A percentile compares a stretch with the other conserved stretches of the same genome.
Evolutionary conservation across 1,140 invertebrate genomes (phyloP).

Genomic region (Charaxes varanes): DNA sequence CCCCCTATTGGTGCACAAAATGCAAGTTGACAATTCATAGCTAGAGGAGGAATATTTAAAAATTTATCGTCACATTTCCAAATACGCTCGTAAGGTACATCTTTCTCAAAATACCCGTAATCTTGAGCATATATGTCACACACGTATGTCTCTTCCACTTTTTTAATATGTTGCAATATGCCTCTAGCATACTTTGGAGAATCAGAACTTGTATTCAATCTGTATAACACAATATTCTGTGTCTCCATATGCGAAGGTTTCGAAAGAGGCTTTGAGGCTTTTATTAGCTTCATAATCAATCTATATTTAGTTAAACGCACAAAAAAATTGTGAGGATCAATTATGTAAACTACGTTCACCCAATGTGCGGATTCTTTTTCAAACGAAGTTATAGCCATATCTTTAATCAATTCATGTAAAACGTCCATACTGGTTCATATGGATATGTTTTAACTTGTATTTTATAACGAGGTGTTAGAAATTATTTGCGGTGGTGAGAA

Average conservation of each 20-base stretch:
- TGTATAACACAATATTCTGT: not conserved
- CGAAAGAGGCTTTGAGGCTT: not conserved
- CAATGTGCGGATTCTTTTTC: constrained; percentile 6
- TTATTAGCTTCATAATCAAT: constrained; percentile 1
- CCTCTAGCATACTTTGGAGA: constrained; percentile 10
- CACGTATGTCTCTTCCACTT: not conserved
- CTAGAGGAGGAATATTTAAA: constrained; percentile 4
- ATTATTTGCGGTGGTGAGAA: no score
- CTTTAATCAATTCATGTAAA: no score
- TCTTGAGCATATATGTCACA: constrained; percentile 9
- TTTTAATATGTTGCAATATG: not conserved
- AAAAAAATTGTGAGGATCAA: constrained; percentile 15
- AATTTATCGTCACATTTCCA: constrained; percentile 7
- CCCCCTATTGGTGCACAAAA: constrained; percentile 4
- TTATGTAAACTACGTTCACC: constrained; percentile 15
- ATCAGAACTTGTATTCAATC: not conserved
- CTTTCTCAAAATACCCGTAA: constrained; percentile 6
- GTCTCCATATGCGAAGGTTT: constrained; percentile 2
- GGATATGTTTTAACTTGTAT: no score
- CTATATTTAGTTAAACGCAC: constrained; percentile 4
- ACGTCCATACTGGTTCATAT: no score
- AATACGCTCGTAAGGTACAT: not conserved
- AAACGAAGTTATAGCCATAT: not conserved
- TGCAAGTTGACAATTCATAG: constrained; percentile 9
- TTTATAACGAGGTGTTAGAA: no score